These are phyloP conservation scores for Ellobium chinense DNA, from an alignment of 2,888 invertebrate genomes.

Conservation along the genomic window DNA sequence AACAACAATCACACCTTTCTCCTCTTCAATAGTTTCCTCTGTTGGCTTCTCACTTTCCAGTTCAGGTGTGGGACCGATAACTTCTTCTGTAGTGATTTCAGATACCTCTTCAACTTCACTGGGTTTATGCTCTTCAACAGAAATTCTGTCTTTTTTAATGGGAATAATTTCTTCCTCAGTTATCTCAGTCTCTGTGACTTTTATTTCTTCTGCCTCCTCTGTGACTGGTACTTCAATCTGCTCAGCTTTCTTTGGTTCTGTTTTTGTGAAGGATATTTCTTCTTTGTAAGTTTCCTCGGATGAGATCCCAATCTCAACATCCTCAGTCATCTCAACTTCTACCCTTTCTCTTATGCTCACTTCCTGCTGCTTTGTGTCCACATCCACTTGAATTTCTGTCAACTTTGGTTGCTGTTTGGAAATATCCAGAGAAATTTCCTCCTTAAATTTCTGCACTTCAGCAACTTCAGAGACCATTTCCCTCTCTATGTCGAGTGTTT, in stretches of 20 bases:
- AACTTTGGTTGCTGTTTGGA: conserved; percentile 50
- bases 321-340: conserved; percentile 41
- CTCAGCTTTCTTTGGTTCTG: conserved; percentile 47
- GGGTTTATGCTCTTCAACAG: conserved; percentile 45
- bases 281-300: conserved; percentile 48
- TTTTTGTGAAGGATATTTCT: conserved; percentile 50
- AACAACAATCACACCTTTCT: conserved; percentile 51
- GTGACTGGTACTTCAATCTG: conserved; percentile 26
- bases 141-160: conserved; percentile 47
- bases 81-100: conserved; percentile 25
- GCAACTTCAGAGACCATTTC: conserved; percentile 27
- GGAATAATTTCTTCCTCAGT: conserved; percentile 42
- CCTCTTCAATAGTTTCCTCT: conserved; percentile 56
- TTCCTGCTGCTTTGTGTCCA: conserved; percentile 36
- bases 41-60: conserved; percentile 51
- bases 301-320: conserved; percentile 26
- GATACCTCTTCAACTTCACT: conserved; percentile 42
- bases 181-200: conserved; percentile 12
- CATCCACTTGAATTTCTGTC: conserved; percentile 37
- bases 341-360: conserved; percentile 41
- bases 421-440: conserved; percentile 49
- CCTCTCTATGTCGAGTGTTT: conserved; percentile 27
- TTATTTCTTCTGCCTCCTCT: conserved; percentile 37
- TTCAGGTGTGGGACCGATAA: neutral
- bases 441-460: conserved; percentile 44